Evolutionary conservation across 1,140 invertebrate genomes (phyloP).

Genomic region (Glossosoma conforme): DNA sequence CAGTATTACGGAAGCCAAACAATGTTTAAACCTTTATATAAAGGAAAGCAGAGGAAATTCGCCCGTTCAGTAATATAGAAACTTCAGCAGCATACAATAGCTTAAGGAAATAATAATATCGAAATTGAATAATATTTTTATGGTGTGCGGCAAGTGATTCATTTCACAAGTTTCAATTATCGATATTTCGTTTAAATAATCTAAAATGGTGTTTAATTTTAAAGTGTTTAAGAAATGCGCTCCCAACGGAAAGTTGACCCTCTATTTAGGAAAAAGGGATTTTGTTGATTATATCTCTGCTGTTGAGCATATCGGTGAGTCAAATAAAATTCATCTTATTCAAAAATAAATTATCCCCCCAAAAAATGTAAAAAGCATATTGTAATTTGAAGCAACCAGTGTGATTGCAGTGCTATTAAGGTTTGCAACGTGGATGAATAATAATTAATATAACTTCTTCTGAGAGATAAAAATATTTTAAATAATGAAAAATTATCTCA

Average conservation of each 20-base stretch:
- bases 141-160: too few relatives aligned
- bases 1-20: constrained; percentile 27
- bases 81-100: neutral
- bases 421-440: too few relatives aligned
- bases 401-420: too few relatives aligned
- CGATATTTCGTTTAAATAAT: constrained; percentile 1
- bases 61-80: constrained; percentile 10
- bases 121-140: too few relatives aligned
- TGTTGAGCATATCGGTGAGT: constrained; percentile 86
- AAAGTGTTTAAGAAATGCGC: constrained; percentile 95
- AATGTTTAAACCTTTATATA: constrained; percentile 28
- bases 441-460: too few relatives aligned
- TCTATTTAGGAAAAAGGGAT: constrained; percentile 94
- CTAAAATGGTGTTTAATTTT: constrained; percentile 78
- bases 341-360: too few relatives aligned
- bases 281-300: constrained; percentile 92
- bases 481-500: too few relatives aligned
- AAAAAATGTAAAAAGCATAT: too few relatives aligned
- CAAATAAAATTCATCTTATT: too few relatives aligned
- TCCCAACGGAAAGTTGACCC: constrained; percentile 89
- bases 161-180: too few relatives aligned
- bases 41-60: constrained; percentile 7
- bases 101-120: neutral
- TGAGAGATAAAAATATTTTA: too few relatives aligned
- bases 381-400: too few relatives aligned